Evolutionary conservation across 1,140 invertebrate species (phyloP), one percentile per base, ranked within the genome.

Genomic region (Drosophila arawakana): DNA sequence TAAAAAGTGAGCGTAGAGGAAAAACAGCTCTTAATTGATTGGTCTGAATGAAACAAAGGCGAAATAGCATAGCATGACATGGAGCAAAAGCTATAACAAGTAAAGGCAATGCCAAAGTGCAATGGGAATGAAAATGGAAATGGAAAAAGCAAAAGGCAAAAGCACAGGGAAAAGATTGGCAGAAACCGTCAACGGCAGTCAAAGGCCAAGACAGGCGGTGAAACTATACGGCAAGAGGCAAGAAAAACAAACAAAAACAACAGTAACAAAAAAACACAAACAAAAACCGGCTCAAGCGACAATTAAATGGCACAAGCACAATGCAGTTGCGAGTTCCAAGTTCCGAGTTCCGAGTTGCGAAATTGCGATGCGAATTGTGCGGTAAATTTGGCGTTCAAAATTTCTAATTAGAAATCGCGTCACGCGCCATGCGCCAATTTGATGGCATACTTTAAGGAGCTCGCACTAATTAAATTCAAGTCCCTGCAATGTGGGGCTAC

Each of bases 11-110:
- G 25, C 5, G 25, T 30, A 30, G 37, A 44, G 52, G 58, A 46
- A 63, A 77, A 76, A 77, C 49, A 35, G 62, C 47, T 73, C 60
- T 65, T 86, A 85, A 85, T 79, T 86, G 82, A 86, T 79, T 85
- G 81, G 55, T 44, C 37, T 25, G 47, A 59, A 41, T 47, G 41
- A 43, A 66, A 69, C 58, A 65, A 65, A 60, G 43, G 44, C 50
- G 18, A 34, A 57, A 55, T 46, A 35, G 25, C 41, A 13, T n/a
- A 13, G 52, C 18, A 57, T 30, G 41, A 30, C 30, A 49, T 21
- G 9, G 15, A 18, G 30, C 25, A 60, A 44, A 21, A 61, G 39
- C 54, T 39, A 39, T 9, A 18, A 34, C 8, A 37, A 25, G 11
- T 9, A 41, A 67, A 41, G 43, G 41, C 37, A 54, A 35, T 5